A percentile compares a stretch with the other conserved stretches of the same genome.
Evolutionary conservation across 2,888 invertebrate genomes (phyloP).

Genomic region (Gibbula magus): DNA sequence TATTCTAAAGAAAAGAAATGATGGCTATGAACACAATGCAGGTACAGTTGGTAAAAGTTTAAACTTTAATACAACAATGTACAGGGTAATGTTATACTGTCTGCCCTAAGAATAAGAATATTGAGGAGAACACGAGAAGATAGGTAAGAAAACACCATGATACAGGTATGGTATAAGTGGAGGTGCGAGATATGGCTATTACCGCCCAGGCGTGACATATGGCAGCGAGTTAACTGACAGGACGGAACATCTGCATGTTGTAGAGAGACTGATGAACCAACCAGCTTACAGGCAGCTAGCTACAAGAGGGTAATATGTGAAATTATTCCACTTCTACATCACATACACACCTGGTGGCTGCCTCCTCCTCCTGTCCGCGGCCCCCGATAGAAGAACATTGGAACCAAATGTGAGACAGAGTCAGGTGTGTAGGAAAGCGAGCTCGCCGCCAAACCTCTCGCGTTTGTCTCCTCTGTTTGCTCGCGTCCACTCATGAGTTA

Average conservation of each 20-base stretch:
- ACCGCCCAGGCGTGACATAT: too few relatives aligned
- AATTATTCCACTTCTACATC: slow-evolving; percentile 12
- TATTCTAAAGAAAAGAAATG: too few relatives aligned
- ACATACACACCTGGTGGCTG: slow-evolving; percentile 4
- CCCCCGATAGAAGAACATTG: slow-evolving; percentile 26
- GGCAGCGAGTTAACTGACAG: neutral
- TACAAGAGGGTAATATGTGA: slow-evolving; percentile 22
- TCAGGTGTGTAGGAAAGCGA: neutral
- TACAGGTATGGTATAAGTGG: neutral
- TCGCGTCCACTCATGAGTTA: too few relatives aligned
- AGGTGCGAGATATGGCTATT: neutral
- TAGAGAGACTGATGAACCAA: neutral
- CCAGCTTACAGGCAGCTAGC: slow-evolving; percentile 7
- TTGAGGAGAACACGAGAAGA: neutral
- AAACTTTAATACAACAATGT: too few relatives aligned
- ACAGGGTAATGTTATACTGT: too few relatives aligned
- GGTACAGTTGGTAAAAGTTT: too few relatives aligned
- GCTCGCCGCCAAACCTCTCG: too few relatives aligned
- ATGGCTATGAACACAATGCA: too few relatives aligned
- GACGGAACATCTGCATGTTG: neutral
- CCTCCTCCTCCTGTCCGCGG: neutral
- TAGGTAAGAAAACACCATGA: neutral
- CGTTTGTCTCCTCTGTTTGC: too few relatives aligned
- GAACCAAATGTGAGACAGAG: slow-evolving; percentile 23
- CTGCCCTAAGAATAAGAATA: neutral